Evolutionary conservation across 1,140 invertebrate species (phyloP), one percentile per base, ranked within the genome.

Genomic region (Pissodes strobi): DNA sequence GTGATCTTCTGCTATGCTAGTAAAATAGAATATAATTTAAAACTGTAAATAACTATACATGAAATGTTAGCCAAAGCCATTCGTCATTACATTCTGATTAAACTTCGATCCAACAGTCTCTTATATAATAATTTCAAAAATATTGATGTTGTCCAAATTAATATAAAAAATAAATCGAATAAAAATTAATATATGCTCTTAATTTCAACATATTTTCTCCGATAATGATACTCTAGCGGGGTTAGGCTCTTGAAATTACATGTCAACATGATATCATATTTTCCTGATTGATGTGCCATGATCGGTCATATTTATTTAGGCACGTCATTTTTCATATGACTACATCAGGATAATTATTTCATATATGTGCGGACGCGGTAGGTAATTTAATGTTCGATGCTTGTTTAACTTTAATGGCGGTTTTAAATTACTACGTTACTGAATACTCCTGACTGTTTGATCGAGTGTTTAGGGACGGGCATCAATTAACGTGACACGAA

Each of bases 401-500:
- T 43, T 45, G 53, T 57, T 57, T 45, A 30, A 57, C 19, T 57
- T 57, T 57, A 57, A 57, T 57, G 39, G 43, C n/a, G 53, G 53
- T 57, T 57, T 57, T 57, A 43, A 57, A 45, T 57, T 57, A 57
- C 53, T 27, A 27, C 25, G 9, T 9, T 27, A 27, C 25, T 27
- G 25, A 27, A 9, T 27, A 27, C 25, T 27, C 25, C 4, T 27
- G 25, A 9, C 25, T 27, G 9, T 27, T 27, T 9, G 25, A 27
- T 27, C 3, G 9, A 27, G 25, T 27, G 25, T 27, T 27, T 27
- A 9, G 25, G 9, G 25, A 3, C 25, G 9, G 25, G 4, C 9
- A 27, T 27, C 25, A 27, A 27, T 27, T 27, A 27, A 27, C 25
- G n/a, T n/a, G n/a, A n/a, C n/a, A n/a, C n/a, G n/a, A n/a, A n/a